phyloP scores from a whole-genome alignment of 2,888 invertebrate genomes.

The Diadegma fenestrale region DNA sequence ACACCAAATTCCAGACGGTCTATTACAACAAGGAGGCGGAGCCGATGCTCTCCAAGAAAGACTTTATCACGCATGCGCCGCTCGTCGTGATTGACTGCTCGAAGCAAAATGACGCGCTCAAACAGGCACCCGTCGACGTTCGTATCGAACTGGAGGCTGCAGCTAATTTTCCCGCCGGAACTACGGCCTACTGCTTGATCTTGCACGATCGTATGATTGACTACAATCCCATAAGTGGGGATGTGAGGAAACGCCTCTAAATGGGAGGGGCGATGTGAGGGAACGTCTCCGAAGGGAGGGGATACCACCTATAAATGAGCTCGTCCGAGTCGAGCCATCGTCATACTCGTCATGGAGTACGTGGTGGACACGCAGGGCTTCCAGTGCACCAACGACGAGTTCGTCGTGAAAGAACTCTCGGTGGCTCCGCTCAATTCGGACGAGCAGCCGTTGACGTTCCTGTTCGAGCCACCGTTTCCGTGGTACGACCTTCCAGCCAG shows the following conservation, averaged over 20 bases:
- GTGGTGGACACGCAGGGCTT: not conserved
- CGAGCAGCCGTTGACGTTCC: no score
- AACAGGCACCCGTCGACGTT: slow-evolving; percentile 25
- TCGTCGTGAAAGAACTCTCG: not conserved
- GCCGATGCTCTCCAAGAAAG: slow-evolving; percentile 31
- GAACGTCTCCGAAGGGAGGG: not conserved
- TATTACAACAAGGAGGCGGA: slow-evolving; percentile 21
- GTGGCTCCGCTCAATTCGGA: no score
- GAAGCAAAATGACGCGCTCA: not conserved
- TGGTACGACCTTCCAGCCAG: slow-evolving; percentile 12
- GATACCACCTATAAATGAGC: not conserved
- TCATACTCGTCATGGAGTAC: slow-evolving; percentile 19
- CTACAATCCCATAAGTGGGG: slow-evolving; percentile 34
- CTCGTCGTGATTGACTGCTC: not conserved
- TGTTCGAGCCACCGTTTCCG: no score
- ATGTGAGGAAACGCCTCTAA: not conserved
- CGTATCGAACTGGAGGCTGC: slow-evolving; percentile 16
- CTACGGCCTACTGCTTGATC: slow-evolving; percentile 1
- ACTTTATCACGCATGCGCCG: slow-evolving; percentile 27
- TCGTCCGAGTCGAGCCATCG: not conserved
- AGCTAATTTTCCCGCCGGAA: slow-evolving; percentile 8
- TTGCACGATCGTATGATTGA: slow-evolving; percentile 14
- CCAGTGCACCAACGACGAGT: not conserved
- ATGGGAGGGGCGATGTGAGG: not conserved
- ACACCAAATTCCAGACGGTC: slow-evolving; percentile 63